Evolutionary conservation across 2,797 vertebrate genomes (phyloP).

Genomic region (Podargus strigoides): DNA sequence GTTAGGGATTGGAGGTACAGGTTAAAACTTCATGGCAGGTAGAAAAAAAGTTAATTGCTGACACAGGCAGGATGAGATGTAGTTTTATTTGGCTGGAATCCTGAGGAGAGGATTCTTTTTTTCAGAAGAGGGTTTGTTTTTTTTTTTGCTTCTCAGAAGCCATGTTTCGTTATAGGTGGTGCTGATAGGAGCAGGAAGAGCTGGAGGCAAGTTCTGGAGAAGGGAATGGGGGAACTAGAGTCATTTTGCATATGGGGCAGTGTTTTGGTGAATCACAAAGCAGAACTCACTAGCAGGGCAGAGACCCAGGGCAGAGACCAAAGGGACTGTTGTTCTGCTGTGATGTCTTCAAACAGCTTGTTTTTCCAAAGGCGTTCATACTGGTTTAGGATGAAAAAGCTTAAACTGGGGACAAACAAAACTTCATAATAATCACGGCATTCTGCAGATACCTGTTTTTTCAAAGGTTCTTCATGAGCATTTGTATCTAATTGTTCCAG

Average conservation of each 20-base stretch:
- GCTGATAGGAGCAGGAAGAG: neutral
- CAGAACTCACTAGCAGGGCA: neutral
- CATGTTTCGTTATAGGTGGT: neutral
- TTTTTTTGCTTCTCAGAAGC: neutral
- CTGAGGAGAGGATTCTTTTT: neutral
- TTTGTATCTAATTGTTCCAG: conserved; percentile 50
- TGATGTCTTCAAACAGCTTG: neutral
- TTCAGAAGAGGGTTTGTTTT: neutral
- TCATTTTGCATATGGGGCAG: neutral
- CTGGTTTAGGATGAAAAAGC: neutral
- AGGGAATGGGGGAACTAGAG: neutral
- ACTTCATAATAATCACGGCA: neutral
- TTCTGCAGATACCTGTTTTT: neutral
- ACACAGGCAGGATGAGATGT: neutral
- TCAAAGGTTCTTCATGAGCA: neutral
- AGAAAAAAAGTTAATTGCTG: neutral
- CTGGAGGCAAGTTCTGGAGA: neutral
- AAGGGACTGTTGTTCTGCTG: neutral
- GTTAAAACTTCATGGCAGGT: neutral
- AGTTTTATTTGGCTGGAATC: neutral
- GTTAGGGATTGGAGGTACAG: neutral
- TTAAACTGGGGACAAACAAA: neutral
- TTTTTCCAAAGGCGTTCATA: neutral
- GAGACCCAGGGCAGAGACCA: neutral
- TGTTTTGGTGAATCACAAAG: neutral